Conservation (phyloP, 1,140 invertebrate species). For the Cydia pomonella region DNA sequence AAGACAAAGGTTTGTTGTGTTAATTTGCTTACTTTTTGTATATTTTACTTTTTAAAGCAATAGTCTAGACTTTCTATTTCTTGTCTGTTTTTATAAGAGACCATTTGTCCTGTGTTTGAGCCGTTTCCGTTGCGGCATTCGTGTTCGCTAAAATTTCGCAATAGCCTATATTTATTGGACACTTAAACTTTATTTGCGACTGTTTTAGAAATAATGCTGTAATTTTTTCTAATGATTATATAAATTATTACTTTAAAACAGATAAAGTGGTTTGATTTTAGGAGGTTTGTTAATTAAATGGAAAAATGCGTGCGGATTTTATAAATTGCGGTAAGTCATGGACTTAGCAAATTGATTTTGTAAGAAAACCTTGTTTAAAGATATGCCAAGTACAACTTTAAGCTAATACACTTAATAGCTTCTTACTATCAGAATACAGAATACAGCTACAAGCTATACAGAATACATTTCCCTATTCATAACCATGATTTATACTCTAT, state of each 20-base stretch:
- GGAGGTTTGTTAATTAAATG: neutral
- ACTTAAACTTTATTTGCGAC: neutral
- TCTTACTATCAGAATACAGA: too few relatives aligned
- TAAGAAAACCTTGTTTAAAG: too few relatives aligned
- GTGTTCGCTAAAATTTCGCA: conserved; percentile 23
- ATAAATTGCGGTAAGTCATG: too few relatives aligned
- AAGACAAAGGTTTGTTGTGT: conserved; percentile 25
- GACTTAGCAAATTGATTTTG: too few relatives aligned
- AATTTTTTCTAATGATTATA: conserved; percentile 3
- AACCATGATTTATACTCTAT: too few relatives aligned
- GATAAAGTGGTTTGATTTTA: neutral
- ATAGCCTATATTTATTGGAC: conserved; percentile 7
- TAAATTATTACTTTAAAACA: neutral
- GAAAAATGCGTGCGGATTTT: neutral
- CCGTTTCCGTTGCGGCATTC: conserved; percentile 4
- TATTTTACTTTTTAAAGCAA: neutral
- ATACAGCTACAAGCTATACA: too few relatives aligned
- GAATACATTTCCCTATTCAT: too few relatives aligned
- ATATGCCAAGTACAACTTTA: too few relatives aligned
- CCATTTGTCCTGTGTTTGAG: conserved; percentile 7
- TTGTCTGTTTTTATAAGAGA: conserved; percentile 11
- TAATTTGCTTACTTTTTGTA: neutral
- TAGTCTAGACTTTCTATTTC: conserved; percentile 20
- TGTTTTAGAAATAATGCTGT: neutral
- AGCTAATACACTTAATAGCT: too few relatives aligned